phyloP scores from a whole-genome alignment of 2,888 invertebrate species.

The Lottia scabra region DNA sequence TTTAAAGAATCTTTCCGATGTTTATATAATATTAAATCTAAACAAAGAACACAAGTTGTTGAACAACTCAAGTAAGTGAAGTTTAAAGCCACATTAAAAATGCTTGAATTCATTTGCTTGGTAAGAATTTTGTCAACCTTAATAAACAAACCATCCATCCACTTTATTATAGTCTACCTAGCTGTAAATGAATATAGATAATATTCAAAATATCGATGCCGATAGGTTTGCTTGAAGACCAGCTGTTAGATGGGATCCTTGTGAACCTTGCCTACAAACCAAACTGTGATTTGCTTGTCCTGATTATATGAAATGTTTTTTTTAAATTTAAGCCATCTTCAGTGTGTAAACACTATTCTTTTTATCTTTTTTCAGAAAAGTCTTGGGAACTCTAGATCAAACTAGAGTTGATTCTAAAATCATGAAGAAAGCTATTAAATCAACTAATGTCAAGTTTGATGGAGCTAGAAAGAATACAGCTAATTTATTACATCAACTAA shows the following conservation, averaged over 20 bases:
- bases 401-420: constrained; percentile 64
- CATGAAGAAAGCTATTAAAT: constrained; percentile 66
- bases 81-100: too few relatives aligned
- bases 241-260: too few relatives aligned
- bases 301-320: background rate
- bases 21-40: constrained; percentile 61
- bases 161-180: too few relatives aligned
- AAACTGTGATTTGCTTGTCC: too few relatives aligned
- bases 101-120: too few relatives aligned
- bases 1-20: constrained; percentile 66
- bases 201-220: too few relatives aligned
- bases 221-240: too few relatives aligned
- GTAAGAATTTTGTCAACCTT: too few relatives aligned
- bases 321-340: background rate
- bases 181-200: too few relatives aligned
- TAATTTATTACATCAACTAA: constrained; percentile 56
- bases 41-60: constrained; percentile 61
- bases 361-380: constrained; percentile 51
- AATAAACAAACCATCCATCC: too few relatives aligned
- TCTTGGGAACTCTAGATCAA: constrained; percentile 66
- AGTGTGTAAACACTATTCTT: background rate
- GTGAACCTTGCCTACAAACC: too few relatives aligned
- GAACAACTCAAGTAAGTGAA: constrained; percentile 62
- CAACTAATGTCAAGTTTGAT: constrained; percentile 60
- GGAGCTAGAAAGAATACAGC: constrained; percentile 59